Conservation (phyloP, 2,888 invertebrate genomes). For the Abrostola triplasia region DNA sequence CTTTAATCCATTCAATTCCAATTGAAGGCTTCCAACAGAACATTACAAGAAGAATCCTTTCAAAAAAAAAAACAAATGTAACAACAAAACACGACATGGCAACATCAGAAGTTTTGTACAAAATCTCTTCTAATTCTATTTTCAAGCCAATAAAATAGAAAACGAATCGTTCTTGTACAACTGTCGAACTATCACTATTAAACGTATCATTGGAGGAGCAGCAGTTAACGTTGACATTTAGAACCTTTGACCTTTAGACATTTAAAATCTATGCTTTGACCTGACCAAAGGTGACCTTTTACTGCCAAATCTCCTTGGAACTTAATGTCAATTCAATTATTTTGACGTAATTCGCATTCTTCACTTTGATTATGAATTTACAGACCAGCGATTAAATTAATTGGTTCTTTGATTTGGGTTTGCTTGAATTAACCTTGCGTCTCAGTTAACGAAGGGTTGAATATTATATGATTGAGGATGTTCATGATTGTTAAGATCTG, state of each 20-base stretch:
- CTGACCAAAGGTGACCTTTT: constrained; percentile 48
- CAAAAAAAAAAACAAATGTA: too few relatives aligned
- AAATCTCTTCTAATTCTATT: neutral
- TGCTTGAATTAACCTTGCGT: constrained; percentile 25
- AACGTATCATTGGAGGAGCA: constrained; percentile 11
- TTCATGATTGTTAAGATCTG: constrained; percentile 6
- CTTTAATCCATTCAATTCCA: too few relatives aligned
- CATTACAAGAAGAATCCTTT: too few relatives aligned
- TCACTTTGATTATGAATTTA: constrained; percentile 48
- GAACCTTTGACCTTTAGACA: neutral
- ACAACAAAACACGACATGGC: too few relatives aligned
- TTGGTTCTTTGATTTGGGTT: constrained; percentile 39
- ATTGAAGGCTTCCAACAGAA: too few relatives aligned
- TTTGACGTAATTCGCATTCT: constrained; percentile 34
- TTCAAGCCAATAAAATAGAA: neutral
- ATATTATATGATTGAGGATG: constrained; percentile 2
- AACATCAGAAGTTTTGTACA: neutral
- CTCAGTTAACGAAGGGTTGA: neutral
- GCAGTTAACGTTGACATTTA: constrained; percentile 21
- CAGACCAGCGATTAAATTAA: constrained; percentile 30
- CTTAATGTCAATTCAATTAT: constrained; percentile 38
- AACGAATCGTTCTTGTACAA: neutral
- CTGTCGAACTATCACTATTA: constrained; percentile 12
- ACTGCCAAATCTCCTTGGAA: constrained; percentile 23
- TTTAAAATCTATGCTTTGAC: constrained; percentile 13